phyloP scores from a whole-genome alignment of 2,888 invertebrate species.

The Callyntrura sp. region DNA sequence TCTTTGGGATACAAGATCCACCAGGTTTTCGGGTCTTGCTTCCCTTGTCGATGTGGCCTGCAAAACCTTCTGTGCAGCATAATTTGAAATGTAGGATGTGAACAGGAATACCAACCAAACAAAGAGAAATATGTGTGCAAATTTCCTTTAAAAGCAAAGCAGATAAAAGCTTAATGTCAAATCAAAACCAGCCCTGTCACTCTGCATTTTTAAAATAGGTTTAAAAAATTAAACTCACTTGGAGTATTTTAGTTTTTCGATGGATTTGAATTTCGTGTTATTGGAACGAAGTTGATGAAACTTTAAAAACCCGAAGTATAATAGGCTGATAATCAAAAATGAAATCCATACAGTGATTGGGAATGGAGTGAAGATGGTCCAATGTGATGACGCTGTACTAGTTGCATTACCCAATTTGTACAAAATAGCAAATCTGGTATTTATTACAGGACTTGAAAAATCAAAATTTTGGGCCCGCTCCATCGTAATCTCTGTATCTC shows the following conservation, averaged over 20 bases:
- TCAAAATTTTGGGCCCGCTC: constrained; percentile 61
- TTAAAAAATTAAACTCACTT: constrained; percentile 14
- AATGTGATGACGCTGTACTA: not conserved
- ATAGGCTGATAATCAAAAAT: constrained; percentile 17
- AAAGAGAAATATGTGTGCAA: constrained; percentile 10
- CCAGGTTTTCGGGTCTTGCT: constrained; percentile 7
- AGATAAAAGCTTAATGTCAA: not conserved
- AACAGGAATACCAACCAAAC: constrained; percentile 40
- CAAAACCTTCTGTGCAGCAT: constrained; percentile 40
- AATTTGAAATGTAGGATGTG: constrained; percentile 60
- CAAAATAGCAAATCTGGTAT: constrained; percentile 39
- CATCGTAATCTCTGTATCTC: constrained; percentile 63
- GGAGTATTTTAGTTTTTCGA: constrained; percentile 46
- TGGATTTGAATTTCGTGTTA: not conserved
- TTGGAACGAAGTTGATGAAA: constrained; percentile 8
- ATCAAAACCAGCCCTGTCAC: not conserved
- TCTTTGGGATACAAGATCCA: constrained; percentile 50
- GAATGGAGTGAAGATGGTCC: constrained; percentile 52
- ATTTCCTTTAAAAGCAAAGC: constrained; percentile 32
- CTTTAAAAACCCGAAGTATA: constrained; percentile 52
- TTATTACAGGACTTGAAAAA: constrained; percentile 55
- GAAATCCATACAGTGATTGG: constrained; percentile 48
- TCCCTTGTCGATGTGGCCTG: not conserved
- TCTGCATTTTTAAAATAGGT: not conserved
- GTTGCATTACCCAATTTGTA: not conserved